A percentile compares a stretch with the other conserved stretches of the same genome.
These are phyloP conservation scores for Clistopyga incitator DNA, from an alignment of 2,888 invertebrate species.

Conservation along the genomic window DNA sequence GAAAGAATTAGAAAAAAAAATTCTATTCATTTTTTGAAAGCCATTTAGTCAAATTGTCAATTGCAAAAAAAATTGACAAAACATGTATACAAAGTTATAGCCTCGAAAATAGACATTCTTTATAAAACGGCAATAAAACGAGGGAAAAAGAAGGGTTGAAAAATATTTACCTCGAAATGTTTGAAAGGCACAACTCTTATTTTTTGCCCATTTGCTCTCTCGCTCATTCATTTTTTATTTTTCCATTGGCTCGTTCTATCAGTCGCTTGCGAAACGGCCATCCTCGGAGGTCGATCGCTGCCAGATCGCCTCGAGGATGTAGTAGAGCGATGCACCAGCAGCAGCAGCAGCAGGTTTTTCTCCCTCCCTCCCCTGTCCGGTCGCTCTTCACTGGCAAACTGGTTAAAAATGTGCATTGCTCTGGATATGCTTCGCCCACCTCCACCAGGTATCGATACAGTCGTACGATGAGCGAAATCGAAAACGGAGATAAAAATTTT, in stretches of 20 bases:
- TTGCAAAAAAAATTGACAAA: no score
- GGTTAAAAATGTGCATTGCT: slow-evolving; percentile 41
- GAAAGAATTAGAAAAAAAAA: no score
- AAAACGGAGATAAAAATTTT: slow-evolving; percentile 40
- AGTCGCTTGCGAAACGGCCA: slow-evolving; percentile 28
- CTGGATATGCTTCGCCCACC: slow-evolving; percentile 16
- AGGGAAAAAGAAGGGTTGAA: neutral
- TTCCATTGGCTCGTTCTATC: slow-evolving; percentile 48
- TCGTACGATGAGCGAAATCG: slow-evolving; percentile 43
- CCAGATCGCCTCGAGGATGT: slow-evolving; percentile 47
- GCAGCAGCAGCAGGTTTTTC: slow-evolving; percentile 21
- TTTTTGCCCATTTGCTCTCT: slow-evolving; percentile 37
- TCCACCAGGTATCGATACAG: slow-evolving; percentile 8
- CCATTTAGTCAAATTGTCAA: no score
- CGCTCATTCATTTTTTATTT: neutral
- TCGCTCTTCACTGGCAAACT: slow-evolving; percentile 23
- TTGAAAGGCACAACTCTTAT: slow-evolving; percentile 10
- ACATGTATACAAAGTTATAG: no score
- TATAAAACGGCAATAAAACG: neutral
- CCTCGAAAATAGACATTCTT: no score
- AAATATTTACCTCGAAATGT: neutral
- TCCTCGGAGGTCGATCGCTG: slow-evolving; percentile 36
- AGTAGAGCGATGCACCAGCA: slow-evolving; percentile 13
- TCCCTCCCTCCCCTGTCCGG: slow-evolving; percentile 9
- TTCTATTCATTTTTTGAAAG: no score